Percentiles rank a stretch among this genome's conserved stretches.
phyloP scores from a whole-genome alignment of 2,888 invertebrate species.

The Apamea anceps region DNA sequence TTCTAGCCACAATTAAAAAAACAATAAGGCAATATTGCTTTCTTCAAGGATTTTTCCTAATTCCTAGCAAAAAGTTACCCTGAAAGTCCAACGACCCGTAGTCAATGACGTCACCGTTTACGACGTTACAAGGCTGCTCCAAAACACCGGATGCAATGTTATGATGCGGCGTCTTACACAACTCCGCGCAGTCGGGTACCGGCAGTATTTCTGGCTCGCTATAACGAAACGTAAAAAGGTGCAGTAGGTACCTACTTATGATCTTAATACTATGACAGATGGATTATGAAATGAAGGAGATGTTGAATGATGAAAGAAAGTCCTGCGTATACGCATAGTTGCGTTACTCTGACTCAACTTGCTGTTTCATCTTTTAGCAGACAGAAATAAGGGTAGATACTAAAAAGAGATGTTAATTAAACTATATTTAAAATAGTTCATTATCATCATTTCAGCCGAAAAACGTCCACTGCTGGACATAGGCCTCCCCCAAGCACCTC shows the following conservation, averaged over 20 bases:
- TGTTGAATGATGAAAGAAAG: conserved; percentile 9
- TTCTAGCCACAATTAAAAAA: too few species aligned
- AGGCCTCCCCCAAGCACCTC: too few species aligned
- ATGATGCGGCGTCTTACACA: conserved; percentile 48
- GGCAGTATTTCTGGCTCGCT: conserved; percentile 44
- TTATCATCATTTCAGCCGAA: too few species aligned
- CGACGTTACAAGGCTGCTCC: conserved; percentile 27
- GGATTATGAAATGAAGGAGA: conserved; percentile 27
- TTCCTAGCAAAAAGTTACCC: not conserved
- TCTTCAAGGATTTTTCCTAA: not conserved
- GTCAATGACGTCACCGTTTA: conserved; percentile 39
- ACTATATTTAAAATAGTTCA: not conserved
- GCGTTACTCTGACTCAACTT: not conserved
- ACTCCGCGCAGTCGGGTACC: conserved; percentile 23
- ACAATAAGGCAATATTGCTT: not conserved
- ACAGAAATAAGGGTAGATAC: not conserved
- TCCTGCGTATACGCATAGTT: not conserved
- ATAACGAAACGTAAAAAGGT: conserved; percentile 28
- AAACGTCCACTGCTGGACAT: too few species aligned
- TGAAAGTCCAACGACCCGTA: conserved; percentile 32
- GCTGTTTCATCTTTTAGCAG: not conserved
- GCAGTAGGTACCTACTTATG: conserved; percentile 14
- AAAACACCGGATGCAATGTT: conserved; percentile 54
- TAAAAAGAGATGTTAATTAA: not conserved
- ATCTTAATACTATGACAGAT: conserved; percentile 42